A percentile compares a stretch with the other conserved stretches of the same genome.
These are phyloP conservation scores for Peromyscus polionotus DNA, from an alignment of 2,113 vertebrate genomes.

Conservation along the genomic window DNA sequence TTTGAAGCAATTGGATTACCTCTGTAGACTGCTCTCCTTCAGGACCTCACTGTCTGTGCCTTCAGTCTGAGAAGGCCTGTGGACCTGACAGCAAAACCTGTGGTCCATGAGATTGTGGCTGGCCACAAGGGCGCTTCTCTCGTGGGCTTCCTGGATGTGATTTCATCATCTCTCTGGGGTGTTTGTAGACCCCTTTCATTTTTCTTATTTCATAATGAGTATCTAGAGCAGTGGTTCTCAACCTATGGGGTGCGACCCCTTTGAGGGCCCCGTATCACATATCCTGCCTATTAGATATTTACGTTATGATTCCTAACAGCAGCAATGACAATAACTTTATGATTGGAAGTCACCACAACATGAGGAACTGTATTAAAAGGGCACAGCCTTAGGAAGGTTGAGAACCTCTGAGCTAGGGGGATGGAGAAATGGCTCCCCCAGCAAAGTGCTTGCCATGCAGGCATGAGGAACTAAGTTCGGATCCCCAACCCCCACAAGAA, in stretches of 20 bases:
- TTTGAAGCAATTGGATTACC: background rate
- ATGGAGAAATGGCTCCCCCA: background rate
- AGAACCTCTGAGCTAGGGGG: background rate
- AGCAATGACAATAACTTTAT: background rate
- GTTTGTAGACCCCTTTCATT: background rate
- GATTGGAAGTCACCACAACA: background rate
- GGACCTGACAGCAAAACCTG: background rate
- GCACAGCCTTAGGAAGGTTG: background rate
- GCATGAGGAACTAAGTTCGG: background rate
- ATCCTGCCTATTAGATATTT: background rate
- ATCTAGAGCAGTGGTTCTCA: background rate
- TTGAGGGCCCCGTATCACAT: background rate
- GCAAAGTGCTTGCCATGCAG: too few species aligned
- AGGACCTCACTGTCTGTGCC: background rate
- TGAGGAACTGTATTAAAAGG: background rate
- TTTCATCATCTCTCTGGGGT: background rate
- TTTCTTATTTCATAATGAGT: background rate
- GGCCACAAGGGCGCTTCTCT: too few species aligned
- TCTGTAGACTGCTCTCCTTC: background rate
- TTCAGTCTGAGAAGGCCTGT: background rate
- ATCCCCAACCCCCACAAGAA: background rate
- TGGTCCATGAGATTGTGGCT: background rate
- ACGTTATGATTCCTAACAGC: background rate
- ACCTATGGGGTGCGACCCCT: background rate
- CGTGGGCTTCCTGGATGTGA: background rate